Base-by-base conservation (phyloP, 2,113 vertebrate genomes). In the Orthochromis malagaraziensis region DNA sequence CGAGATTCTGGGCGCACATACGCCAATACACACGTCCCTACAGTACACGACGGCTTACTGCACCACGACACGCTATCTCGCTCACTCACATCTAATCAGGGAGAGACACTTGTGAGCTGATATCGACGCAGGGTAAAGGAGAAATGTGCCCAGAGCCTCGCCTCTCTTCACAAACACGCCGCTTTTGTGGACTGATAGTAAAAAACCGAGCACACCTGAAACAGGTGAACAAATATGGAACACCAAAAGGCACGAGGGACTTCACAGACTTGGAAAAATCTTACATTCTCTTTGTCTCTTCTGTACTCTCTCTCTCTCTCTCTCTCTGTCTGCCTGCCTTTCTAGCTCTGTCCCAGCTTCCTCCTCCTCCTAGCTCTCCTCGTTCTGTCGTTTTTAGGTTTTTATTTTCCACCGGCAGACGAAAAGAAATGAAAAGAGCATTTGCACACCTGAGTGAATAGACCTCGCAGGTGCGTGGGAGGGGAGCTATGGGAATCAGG, bases 381-480 rank as follows among this genome's bases (percentile, higher is more conserved):
- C 24, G 7, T 40, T 86, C 89, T 38, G 33, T 87, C 55, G 3
- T 84, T 92, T 92, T 85, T 55, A 40, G 49, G 79, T 60, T 82
- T 83, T 79, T 85, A 51, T 31, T 51, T 60, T 8, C 49, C 55
- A 38, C 24, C 19, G 1, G 29, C 86, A 93, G 88, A 94, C 91
- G 42, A 88, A 79, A 93, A 90, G 87, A 82, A 91, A 73, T 57
- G 86, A 92, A 91, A 90, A 92, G 85, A 92, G 89, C 88, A 87
- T 94, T 90, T 90, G 88, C 87, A 92, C 93, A 94, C 95, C 94
- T 95, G 95, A 94, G 90, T 90, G 93, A 90, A 91, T 84, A 84
- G 57, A 91, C 88, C 89, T 85, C 5, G 83, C 93, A 94, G 88
- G 94, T 94, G 92, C 85, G 94, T 94, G 87, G 95, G 94, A 87